Evolutionary conservation across 2,888 invertebrate genomes (phyloP), one percentile per base, ranked within the genome.

Genomic region (Apamea anceps): DNA sequence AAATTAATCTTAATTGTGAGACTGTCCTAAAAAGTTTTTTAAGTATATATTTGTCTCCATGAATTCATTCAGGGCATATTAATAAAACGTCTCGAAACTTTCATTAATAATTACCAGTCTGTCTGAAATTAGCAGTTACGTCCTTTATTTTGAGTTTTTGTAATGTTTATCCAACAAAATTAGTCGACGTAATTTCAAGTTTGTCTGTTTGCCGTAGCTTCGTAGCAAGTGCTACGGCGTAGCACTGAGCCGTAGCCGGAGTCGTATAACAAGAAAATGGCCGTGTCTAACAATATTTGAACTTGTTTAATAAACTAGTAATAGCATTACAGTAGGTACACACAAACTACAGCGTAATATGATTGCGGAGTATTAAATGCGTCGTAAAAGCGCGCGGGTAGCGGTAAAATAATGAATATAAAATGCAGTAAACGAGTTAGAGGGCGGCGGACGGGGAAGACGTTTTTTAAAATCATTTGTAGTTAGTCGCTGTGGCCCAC

Each of bases 381-480:
- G 88, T 91, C 91, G 88, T 94, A 93, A 94, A 93, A 91, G 88
- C 72, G 87, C 88, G 89, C 86, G 80, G 82, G 77, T 85, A 88
- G 89, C 85, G 79, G 89, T 87, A 89, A 92, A 92, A 93, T 93
- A 93, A 94, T 93, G 94, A 93, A 94, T 94, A 94, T 93, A 93
- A 94, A 94, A 95, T 91, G 93, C 91, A 92, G 92, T 92, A 93
- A 94, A 93, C 93, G 93, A 93, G 92, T 93, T 92, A 91, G 86
- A 90, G 88, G 85, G 87, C 82, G 88, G 45, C 76, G 80, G 72
- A 81, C 78, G 84, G 82, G 81, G 88, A 88, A 89, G 87, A 82
- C 85, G 90, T 91, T 92, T 94, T 94, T 94, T 92, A 92, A 95
- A 95, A 94, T 95, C 91, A 95, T 96, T 96, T 95, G 93, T 93